Percentiles rank a stretch among this genome's conserved stretches.
These are phyloP conservation scores for Danaus chrysippus DNA, from an alignment of 2,888 invertebrate species.

Conservation along the genomic window DNA sequence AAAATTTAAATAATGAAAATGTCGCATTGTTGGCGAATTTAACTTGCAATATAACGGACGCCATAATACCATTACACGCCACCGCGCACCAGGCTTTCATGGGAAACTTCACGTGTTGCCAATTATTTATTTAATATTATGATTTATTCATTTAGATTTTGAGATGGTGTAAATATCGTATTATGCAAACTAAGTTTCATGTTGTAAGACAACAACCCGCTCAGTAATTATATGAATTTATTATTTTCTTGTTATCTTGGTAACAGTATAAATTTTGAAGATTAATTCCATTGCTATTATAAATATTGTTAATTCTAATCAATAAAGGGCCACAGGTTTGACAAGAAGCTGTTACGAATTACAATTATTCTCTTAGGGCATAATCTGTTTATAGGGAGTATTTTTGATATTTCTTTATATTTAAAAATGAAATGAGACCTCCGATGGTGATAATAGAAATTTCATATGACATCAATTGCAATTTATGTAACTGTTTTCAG, in stretches of 20 bases:
- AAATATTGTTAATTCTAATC: too few species aligned
- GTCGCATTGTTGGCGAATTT: conserved; percentile 30
- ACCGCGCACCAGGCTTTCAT: conserved; percentile 26
- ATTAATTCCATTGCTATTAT: too few species aligned
- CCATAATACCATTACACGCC: conserved; percentile 33
- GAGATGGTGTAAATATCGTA: conserved; percentile 1
- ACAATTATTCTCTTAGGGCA: too few species aligned
- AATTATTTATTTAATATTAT: conserved; percentile 6
- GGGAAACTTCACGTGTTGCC: conserved; percentile 10
- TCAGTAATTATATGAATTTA: background rate
- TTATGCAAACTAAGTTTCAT: background rate
- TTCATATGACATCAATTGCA: conserved; percentile 16
- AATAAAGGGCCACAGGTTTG: too few species aligned
- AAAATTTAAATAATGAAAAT: conserved; percentile 34
- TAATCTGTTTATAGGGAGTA: too few species aligned
- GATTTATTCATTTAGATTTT: conserved; percentile 1
- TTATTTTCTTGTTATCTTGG: background rate
- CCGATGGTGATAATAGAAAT: conserved; percentile 27
- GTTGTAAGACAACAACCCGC: background rate
- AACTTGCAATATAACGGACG: conserved; percentile 23
- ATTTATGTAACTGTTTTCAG: conserved; percentile 29
- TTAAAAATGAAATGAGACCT: conserved; percentile 20
- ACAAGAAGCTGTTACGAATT: too few species aligned
- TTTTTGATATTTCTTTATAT: conserved; percentile 15
- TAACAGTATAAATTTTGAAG: too few species aligned